Conservation (phyloP, 2,113 vertebrate species). For the Micromys minutus region DNA sequence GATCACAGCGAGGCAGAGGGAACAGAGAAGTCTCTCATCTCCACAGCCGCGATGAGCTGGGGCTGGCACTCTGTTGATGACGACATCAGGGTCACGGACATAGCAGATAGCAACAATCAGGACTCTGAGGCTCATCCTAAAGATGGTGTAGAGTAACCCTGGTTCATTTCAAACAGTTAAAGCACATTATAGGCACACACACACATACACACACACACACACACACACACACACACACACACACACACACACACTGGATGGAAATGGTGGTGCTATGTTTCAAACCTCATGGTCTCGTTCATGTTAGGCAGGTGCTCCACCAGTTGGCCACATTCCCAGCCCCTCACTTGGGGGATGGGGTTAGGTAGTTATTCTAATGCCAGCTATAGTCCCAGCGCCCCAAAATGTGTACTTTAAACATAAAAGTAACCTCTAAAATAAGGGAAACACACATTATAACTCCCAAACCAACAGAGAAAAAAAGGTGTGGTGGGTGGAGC, state of each 20-base stretch:
- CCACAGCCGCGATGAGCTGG: accelerated
- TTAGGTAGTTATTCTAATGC: not conserved
- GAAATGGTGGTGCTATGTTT: not conserved
- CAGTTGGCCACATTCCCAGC: not conserved
- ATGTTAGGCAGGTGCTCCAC: not conserved
- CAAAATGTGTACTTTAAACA: not conserved
- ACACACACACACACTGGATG: not conserved
- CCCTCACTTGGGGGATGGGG: not conserved
- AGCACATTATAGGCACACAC: not conserved
- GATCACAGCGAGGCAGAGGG: not conserved
- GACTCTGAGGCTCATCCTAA: not conserved
- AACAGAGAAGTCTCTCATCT: not conserved
- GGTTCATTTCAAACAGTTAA: not conserved
- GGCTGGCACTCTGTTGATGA: not conserved
- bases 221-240: not conserved
- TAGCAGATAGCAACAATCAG: not conserved
- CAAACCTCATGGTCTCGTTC: not conserved
- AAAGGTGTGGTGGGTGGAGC: no score
- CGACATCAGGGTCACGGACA: not conserved
- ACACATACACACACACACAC: not conserved
- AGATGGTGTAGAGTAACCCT: not conserved
- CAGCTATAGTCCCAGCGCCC: not conserved
- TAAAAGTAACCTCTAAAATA: not conserved
- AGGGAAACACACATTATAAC: not conserved
- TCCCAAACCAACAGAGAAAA: not conserved